These are phyloP conservation scores for Crypturellus undulatus DNA, from an alignment of 2,113 vertebrate species.

Conservation along the genomic window DNA sequence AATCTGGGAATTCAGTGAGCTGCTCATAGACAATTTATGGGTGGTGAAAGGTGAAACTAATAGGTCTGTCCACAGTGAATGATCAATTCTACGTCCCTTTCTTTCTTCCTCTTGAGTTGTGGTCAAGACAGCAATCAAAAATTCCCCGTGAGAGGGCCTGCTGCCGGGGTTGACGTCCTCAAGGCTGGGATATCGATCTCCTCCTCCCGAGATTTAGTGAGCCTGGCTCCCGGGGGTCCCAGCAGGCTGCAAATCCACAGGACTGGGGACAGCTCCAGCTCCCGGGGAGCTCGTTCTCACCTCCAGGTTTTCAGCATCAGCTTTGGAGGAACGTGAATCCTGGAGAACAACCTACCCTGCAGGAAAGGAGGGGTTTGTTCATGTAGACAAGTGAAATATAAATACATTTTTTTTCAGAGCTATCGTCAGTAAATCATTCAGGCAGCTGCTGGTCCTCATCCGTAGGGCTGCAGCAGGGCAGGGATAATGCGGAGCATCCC, in stretches of 20 bases:
- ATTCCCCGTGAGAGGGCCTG: neutral
- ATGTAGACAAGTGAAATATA: slow-evolving; percentile 56
- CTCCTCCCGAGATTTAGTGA: neutral
- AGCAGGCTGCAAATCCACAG: neutral
- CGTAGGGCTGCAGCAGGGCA: slow-evolving; percentile 6
- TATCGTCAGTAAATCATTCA: slow-evolving; percentile 46
- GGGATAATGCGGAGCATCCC: slow-evolving; percentile 69
- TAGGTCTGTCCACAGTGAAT: neutral
- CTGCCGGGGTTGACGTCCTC: neutral
- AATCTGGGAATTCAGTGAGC: neutral
- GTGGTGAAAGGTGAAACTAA: neutral
- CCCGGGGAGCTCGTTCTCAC: neutral
- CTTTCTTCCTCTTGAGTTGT: neutral
- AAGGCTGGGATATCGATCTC: neutral
- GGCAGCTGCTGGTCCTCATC: neutral
- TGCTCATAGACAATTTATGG: neutral
- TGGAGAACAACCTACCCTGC: neutral
- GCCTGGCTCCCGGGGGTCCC: neutral
- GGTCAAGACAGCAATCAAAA: neutral
- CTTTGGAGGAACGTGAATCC: neutral
- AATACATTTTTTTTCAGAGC: slow-evolving; percentile 61
- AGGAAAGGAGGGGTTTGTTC: slow-evolving; percentile 41
- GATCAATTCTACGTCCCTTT: neutral
- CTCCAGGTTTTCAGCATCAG: neutral
- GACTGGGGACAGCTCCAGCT: neutral